A percentile compares a stretch with the other conserved stretches of the same genome.
These are phyloP conservation scores for Gari tellinella DNA, from an alignment of 2,888 invertebrate genomes.

Conservation along the genomic window DNA sequence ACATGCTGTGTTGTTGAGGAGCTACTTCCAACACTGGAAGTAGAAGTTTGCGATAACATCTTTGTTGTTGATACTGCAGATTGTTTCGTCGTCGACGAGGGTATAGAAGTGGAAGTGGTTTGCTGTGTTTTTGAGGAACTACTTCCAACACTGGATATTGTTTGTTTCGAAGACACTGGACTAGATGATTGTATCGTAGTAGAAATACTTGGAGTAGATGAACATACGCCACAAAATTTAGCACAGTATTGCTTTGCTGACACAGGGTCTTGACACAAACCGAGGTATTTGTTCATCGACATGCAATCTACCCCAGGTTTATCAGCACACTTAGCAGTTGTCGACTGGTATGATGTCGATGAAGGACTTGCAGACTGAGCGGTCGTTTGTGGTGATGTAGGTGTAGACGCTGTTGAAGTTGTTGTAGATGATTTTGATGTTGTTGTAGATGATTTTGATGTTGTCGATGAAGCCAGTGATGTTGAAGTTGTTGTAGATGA, in stretches of 20 bases:
- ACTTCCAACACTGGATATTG: not conserved
- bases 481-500: not conserved
- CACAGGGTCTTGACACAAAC: conserved; percentile 7
- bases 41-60: too few species aligned
- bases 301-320: conserved; percentile 4
- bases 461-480: not conserved
- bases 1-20: too few species aligned
- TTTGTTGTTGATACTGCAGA: too few species aligned
- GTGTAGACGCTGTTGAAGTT: not conserved
- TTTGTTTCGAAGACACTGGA: not conserved
- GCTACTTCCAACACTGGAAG: too few species aligned
- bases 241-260: conserved; percentile 8
- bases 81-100: not conserved
- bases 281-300: not conserved
- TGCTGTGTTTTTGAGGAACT: not conserved
- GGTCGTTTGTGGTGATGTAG: not conserved
- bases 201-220: not conserved
- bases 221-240: conserved; percentile 6
- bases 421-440: too few species aligned
- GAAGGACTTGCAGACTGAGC: not conserved
- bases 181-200: not conserved
- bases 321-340: conserved; percentile 5
- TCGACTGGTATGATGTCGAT: not conserved
- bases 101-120: not conserved
- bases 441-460: too few species aligned